Conservation (phyloP, 2,888 invertebrate species). For the Heteromyza rotundicornis region DNA sequence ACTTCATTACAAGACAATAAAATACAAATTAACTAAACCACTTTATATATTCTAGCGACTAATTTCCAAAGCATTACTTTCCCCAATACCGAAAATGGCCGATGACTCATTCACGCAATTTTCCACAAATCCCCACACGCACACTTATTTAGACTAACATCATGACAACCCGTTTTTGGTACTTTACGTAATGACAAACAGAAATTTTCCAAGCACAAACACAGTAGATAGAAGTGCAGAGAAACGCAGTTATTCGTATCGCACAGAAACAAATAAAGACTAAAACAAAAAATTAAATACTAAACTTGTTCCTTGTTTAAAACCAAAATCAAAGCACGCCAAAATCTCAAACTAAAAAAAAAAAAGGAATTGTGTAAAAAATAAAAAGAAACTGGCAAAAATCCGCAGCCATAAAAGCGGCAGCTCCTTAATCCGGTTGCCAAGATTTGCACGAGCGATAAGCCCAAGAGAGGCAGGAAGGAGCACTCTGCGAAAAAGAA, state of each 20-base stretch:
- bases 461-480: neutral
- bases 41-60: too few relatives aligned
- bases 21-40: too few relatives aligned
- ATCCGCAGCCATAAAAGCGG: neutral
- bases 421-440: neutral
- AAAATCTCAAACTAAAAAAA: neutral
- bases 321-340: neutral
- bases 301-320: neutral
- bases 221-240: neutral
- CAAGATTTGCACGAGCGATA: neutral
- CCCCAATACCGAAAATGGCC: too few relatives aligned
- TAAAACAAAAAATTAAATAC: neutral
- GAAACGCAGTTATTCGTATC: neutral
- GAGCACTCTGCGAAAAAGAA: neutral
- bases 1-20: too few relatives aligned
- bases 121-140: neutral
- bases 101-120: conserved; percentile 2
- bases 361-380: neutral
- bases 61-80: too few relatives aligned
- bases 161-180: neutral
- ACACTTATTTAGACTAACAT: neutral
- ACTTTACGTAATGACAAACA: neutral
- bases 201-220: neutral
- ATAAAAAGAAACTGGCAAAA: too few relatives aligned
- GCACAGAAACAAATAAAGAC: neutral